Base-by-base conservation (phyloP, 2,888 invertebrate genomes). In the Drosophila mimica region DNA sequence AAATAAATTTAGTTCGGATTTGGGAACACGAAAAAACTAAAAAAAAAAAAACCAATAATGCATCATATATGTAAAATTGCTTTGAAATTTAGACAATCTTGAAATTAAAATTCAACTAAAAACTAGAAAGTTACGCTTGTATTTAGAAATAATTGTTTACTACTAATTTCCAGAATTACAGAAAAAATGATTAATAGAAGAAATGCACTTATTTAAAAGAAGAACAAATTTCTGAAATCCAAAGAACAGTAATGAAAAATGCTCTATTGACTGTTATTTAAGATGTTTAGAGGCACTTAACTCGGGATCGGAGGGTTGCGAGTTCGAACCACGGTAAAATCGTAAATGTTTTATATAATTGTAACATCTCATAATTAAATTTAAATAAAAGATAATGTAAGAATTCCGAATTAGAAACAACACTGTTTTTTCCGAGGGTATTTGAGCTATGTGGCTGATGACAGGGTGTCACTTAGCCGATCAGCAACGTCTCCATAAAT, bases 391-490 rank as follows among this genome's bases (percentile, higher is more conserved):
- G n/a, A n/a, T 40, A 40, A n/a, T 9, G n/a, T 9, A 40, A 20
- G 43, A 43, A 43, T 20, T 20, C 0, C 11, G 1, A 40, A n/a
- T 40, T n/a, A n/a, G n/a, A 40, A 40, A 4, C 40, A n/a, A 11
- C 11, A n/a, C 9, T 40, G 9, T 4, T 36, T 17, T 25, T 15
- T n/a, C 20, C 0, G 1, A 11, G 6, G 1, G 17, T 28, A 25
- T n/a, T 20, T 43, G 43, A 20, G 1, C 20, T 20, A 3, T 13
- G 43, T 1, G 7, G 0, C 6, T 8, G n/a, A 13, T 31, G n/a
- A 7, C 1, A 57, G 69, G 56, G 69, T 43, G 40, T 34, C 4
- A 6, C 15, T 17, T 15, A 49, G 69, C 40, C 48, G 34, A 34
- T 31, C 38, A 31, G 7, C 17, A 43, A 13, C 1, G 28, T 28